Conservation (phyloP, 2,888 invertebrate species). For the Mimas tiliae region DNA sequence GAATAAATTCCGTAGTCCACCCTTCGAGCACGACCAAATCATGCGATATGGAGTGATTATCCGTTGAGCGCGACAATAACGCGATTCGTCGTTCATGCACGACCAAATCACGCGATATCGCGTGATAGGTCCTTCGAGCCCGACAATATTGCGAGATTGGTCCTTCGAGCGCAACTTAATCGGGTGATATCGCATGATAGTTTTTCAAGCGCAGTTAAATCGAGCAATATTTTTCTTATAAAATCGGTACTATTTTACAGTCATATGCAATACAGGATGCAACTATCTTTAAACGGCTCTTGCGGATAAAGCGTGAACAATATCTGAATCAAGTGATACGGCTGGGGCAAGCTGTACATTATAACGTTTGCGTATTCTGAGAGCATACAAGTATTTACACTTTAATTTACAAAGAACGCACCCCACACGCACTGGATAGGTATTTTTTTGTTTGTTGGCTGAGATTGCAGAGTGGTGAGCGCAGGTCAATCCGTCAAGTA, state of each 20-base stretch:
- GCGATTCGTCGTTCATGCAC: neutral
- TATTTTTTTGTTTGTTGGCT: slow-evolving; percentile 25
- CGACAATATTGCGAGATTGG: neutral
- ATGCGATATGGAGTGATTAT: neutral
- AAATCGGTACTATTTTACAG: neutral
- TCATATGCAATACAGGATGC: neutral
- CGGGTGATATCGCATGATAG: too few species aligned
- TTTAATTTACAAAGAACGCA: slow-evolving; percentile 29
- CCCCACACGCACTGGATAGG: slow-evolving; percentile 25
- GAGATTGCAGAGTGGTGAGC: slow-evolving; percentile 19
- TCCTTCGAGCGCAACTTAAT: neutral
- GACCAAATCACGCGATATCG: neutral
- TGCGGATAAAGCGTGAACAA: neutral
- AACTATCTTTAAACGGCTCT: neutral
- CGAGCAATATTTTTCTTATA: neutral
- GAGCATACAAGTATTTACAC: too few species aligned
- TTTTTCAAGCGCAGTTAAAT: neutral
- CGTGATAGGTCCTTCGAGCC: neutral
- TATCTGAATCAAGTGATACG: neutral
- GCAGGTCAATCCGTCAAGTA: slow-evolving; percentile 11
- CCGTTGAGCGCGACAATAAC: neutral
- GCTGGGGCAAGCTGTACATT: neutral
- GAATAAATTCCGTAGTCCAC: too few species aligned
- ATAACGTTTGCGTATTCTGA: neutral
- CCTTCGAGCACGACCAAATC: neutral